Percentiles rank a stretch among this genome's conserved stretches.
Conservation (phyloP, 2,797 vertebrate genomes). For the Mormyrus proboscirostris region DNA sequence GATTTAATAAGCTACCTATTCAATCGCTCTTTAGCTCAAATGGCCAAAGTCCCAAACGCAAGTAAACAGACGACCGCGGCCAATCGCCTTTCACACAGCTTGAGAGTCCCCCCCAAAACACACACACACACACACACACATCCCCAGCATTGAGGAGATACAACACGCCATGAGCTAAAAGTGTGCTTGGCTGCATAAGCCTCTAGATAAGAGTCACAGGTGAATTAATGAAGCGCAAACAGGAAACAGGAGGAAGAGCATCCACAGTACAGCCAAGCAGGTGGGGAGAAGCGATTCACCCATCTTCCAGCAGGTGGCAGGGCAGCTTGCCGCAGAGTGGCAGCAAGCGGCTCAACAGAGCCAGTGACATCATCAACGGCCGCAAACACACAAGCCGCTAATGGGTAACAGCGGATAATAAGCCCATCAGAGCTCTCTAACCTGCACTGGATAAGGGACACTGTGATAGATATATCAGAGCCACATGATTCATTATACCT, state of each 20-base stretch:
- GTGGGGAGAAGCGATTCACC: background rate
- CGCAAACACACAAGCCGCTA: background rate
- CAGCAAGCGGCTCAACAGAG: background rate
- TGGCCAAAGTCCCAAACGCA: background rate
- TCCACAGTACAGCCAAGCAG: background rate
- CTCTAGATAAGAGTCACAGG: background rate
- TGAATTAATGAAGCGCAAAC: background rate
- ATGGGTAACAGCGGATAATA: background rate
- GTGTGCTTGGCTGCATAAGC: background rate
- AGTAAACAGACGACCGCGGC: background rate
- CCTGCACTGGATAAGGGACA: background rate
- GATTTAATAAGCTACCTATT: background rate
- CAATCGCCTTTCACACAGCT: background rate
- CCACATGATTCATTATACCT: background rate
- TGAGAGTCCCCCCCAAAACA: background rate
- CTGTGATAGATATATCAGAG: background rate
- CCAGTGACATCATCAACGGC: background rate
- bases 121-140: too few species aligned
- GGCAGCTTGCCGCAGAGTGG: background rate
- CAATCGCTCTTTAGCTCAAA: background rate
- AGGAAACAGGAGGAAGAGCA: background rate
- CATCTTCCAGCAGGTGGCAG: background rate
- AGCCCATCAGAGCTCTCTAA: background rate
- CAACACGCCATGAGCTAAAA: background rate
- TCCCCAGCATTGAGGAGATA: background rate